Percentiles rank a stretch among this genome's conserved stretches.
Evolutionary conservation across 1,140 invertebrate species (phyloP).

Genomic region (Pomacea maculata): DNA sequence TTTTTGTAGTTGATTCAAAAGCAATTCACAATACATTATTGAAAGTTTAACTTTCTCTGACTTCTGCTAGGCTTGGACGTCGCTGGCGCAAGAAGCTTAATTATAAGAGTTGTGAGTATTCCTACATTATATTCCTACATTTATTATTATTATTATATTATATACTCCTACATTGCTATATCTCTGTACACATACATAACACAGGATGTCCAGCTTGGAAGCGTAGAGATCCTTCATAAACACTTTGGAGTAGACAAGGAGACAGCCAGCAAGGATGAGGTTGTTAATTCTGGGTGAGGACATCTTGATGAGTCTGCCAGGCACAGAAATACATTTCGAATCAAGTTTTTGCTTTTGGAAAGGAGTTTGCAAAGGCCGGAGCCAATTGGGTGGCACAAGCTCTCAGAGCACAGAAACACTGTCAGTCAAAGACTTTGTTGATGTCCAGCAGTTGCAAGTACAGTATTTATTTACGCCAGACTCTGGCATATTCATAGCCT

Average conservation of each 20-base stretch:
- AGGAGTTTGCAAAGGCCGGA: too few species aligned
- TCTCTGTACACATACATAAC: constrained; percentile 21
- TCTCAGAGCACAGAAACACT: too few species aligned
- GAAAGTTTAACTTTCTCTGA: not conserved
- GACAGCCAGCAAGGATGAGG: constrained; percentile 95
- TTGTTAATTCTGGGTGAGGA: constrained; percentile 98
- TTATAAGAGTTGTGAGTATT: not conserved
- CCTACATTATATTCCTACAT: too few species aligned
- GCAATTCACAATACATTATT: not conserved
- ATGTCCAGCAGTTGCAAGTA: too few species aligned
- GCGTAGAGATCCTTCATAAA: constrained; percentile 74
- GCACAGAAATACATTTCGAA: too few species aligned
- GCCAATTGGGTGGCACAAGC: too few species aligned
- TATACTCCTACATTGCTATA: too few species aligned
- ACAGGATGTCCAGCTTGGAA: not conserved
- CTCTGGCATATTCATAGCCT: too few species aligned
- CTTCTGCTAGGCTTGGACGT: not conserved
- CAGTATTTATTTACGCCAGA: too few species aligned
- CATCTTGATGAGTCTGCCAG: constrained; percentile 95
- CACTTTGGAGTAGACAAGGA: constrained; percentile 94
- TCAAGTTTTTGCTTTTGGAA: too few species aligned
- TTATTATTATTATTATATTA: too few species aligned
- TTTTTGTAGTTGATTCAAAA: not conserved
- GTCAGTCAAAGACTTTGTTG: too few species aligned
- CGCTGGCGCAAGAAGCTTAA: not conserved